These are phyloP conservation scores for Sturnira hondurensis DNA, from an alignment of 2,113 vertebrate genomes.

Conservation along the genomic window DNA sequence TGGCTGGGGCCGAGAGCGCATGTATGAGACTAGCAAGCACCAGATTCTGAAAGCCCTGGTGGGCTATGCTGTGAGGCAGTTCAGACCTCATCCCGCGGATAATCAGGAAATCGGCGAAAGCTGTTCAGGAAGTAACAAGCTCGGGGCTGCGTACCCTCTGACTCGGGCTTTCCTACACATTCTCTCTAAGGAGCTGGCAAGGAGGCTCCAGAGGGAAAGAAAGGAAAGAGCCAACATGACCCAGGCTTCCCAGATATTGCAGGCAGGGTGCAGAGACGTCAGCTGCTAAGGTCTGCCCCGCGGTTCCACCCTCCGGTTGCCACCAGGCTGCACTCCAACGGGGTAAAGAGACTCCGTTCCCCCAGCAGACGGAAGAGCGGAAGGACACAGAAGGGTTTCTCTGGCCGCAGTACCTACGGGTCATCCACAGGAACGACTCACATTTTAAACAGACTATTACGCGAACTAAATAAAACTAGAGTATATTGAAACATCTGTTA, in stretches of 20 bases:
- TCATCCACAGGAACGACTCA: not conserved
- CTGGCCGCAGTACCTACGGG: not conserved
- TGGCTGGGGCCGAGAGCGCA: not conserved
- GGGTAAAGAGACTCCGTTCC: not conserved
- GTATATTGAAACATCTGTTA: constrained; percentile 1
- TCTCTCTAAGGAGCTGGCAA: not conserved
- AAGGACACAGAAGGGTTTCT: not conserved
- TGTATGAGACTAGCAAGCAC: not conserved
- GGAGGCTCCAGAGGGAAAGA: not conserved
- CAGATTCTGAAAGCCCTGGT: not conserved
- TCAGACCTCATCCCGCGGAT: not conserved
- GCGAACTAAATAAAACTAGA: constrained; percentile 23
- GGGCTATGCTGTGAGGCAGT: not conserved
- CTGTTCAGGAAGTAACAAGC: not conserved
- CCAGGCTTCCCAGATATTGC: not conserved
- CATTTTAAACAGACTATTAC: not conserved
- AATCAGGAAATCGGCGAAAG: not conserved
- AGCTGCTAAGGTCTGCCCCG: not conserved
- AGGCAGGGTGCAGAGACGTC: not conserved
- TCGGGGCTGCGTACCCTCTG: no score
- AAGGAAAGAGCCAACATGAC: not conserved
- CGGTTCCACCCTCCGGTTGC: not conserved
- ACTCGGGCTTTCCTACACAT: not conserved
- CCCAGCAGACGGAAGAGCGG: not conserved
- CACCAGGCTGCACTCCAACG: not conserved